phyloP scores from a whole-genome alignment of 2,888 invertebrate genomes.

The Prosapia bicincta region DNA sequence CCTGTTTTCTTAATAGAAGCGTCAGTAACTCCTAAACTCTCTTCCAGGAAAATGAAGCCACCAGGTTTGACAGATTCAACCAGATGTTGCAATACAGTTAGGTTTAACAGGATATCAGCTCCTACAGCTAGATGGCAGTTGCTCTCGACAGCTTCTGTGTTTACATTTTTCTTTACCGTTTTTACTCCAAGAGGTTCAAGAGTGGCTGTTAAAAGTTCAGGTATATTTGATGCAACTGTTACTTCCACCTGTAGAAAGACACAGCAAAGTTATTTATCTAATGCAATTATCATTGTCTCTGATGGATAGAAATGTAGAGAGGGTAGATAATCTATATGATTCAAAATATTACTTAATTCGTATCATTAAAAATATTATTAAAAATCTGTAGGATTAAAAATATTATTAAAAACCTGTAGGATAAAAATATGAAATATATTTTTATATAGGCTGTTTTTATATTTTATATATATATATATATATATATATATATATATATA shows the following conservation, averaged over 20 bases:
- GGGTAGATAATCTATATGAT: too few relatives aligned
- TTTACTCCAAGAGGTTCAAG: slow-evolving; percentile 62
- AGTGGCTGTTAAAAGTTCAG: slow-evolving; percentile 53
- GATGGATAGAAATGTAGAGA: too few relatives aligned
- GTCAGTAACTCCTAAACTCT: slow-evolving; percentile 49
- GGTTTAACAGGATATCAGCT: slow-evolving; percentile 60
- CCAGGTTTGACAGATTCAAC: slow-evolving; percentile 59
- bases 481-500: too few relatives aligned
- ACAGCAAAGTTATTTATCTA: too few relatives aligned
- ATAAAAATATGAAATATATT: too few relatives aligned
- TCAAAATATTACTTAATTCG: too few relatives aligned
- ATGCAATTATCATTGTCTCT: too few relatives aligned
- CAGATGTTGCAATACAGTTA: slow-evolving; percentile 54
- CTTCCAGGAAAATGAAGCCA: slow-evolving; percentile 73
- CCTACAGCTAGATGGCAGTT: slow-evolving; percentile 65
- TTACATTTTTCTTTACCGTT: slow-evolving; percentile 60
- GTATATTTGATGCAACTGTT: slow-evolving; percentile 53
- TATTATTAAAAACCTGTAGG: too few relatives aligned
- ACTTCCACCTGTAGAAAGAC: slow-evolving; percentile 58
- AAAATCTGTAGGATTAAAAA: too few relatives aligned
- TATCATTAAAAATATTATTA: too few relatives aligned
- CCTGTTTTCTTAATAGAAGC: slow-evolving; percentile 43
- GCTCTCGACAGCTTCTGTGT: slow-evolving; percentile 57
- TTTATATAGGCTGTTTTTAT: too few relatives aligned
- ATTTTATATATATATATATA: too few relatives aligned